Conservation (phyloP, 2,113 vertebrate species). For the Takifugu flavidus region DNA sequence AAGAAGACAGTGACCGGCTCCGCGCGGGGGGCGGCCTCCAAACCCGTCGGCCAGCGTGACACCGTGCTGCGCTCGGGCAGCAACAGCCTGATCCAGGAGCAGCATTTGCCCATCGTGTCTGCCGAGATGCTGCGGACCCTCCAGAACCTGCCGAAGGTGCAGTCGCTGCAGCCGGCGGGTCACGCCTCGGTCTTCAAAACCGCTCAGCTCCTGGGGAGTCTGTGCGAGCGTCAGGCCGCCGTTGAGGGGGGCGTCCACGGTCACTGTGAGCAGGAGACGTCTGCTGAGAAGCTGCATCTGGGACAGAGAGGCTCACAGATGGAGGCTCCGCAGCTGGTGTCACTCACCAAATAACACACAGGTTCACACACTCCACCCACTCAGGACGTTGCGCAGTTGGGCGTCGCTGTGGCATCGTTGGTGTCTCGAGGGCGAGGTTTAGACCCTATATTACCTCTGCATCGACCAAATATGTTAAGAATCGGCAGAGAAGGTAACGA, state of each 20-base stretch:
- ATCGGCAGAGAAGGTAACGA: conserved; percentile 6
- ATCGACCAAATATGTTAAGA: not conserved
- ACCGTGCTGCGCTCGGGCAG: conserved; percentile 68
- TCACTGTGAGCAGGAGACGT: conserved; percentile 22
- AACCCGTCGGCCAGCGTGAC: conserved; percentile 43
- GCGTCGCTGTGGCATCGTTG: conserved; percentile 12
- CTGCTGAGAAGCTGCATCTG: conserved; percentile 23
- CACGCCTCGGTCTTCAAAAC: conserved; percentile 88
- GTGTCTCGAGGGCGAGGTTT: conserved; percentile 4
- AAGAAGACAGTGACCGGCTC: conserved; percentile 30
- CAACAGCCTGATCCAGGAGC: conserved; percentile 80
- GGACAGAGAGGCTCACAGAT: conserved; percentile 78
- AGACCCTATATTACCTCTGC: conserved; percentile 8
- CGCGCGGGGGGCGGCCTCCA: not conserved
- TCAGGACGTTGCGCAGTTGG: conserved; percentile 49
- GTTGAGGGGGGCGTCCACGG: conserved; percentile 21
- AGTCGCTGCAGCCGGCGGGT: conserved; percentile 74
- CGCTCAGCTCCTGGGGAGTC: conserved; percentile 86
- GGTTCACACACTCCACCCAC: conserved; percentile 44
- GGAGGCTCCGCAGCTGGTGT: conserved; percentile 83
- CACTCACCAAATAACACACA: not conserved
- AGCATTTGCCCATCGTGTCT: conserved; percentile 78
- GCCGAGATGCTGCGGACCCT: conserved; percentile 87
- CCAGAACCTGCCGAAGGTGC: conserved; percentile 81
- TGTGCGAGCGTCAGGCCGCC: conserved; percentile 79